Base-by-base conservation (phyloP, 2,888 invertebrate genomes). In the Sericinus montela region DNA sequence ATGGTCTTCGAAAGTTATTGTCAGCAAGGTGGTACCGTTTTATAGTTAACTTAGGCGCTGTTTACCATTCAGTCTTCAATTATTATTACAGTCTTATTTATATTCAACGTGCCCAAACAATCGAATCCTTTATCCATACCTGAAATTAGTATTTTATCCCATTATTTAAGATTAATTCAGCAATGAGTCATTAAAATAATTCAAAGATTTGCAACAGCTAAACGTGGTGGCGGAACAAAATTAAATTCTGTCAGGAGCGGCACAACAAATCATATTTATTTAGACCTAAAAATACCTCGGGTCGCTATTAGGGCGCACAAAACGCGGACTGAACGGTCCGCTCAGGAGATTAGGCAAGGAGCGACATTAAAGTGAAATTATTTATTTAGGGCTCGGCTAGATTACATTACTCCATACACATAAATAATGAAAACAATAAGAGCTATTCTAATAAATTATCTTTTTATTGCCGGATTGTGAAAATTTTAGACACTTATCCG, bases 391-490 rank as follows among this genome's bases (percentile, higher is more conserved):
- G 72, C 78, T 75, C 79, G 72, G 80, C 87, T 87, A 88, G 88
- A 87, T 87, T 88, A 88, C 84, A 87, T 87, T 87, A 87, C 87
- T 86, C 83, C 87, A 87, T 87, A 87, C 83, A 86, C 87, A 88
- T 88, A 87, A 87, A 87, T 88, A 88, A 87, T 80, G 79, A 86
- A 89, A 87, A 87, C 87, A 89, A 87, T 89, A 88, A 88, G 85
- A 86, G 87, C 84, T 85, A 87, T 88, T 86, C 83, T 87, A 85
- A 87, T 87, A 89, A 88, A 88, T 89, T 88, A 88, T 87, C 87
- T 88, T 89, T 88, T 88, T 88, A 88, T 87, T 89, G 85, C 88
- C 80, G 87, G 87, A 87, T 88, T 88, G 88, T 88, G 87, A 88
- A 88, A 88, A 88, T 88, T 87, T 88, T 84, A 84, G 87, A 88